Conservation (phyloP, 2,113 vertebrate genomes). For the Eulemur macaco region DNA sequence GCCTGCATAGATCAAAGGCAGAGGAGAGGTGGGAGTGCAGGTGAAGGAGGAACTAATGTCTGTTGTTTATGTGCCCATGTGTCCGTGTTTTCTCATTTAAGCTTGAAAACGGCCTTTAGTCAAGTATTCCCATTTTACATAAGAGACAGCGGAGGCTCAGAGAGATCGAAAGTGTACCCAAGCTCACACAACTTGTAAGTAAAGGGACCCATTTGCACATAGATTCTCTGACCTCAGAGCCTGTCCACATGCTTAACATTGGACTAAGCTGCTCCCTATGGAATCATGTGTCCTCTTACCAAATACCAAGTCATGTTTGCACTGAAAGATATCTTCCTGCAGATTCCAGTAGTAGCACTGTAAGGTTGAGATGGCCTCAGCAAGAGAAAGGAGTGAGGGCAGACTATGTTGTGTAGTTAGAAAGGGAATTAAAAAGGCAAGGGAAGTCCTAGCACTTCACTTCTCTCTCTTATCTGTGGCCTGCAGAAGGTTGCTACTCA, state of each 20-base stretch:
- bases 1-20: accelerated
- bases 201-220: neutral
- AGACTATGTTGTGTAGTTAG: neutral
- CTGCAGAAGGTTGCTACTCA: no score
- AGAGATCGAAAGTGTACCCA: neutral
- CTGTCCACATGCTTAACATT: neutral
- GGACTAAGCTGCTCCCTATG: neutral
- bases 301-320: neutral
- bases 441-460: neutral
- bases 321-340: neutral
- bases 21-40: neutral
- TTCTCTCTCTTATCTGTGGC: neutral
- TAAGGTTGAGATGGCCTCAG: neutral
- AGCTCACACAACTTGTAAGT: neutral
- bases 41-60: neutral
- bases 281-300: neutral
- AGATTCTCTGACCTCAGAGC: neutral
- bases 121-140: neutral
- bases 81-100: neutral
- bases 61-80: neutral
- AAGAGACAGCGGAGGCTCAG: neutral
- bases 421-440: neutral
- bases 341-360: neutral
- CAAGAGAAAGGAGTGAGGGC: neutral
- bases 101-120: neutral